Evolutionary conservation across 2,888 invertebrate species (phyloP).

Genomic region (Heliconius ethilla): DNA sequence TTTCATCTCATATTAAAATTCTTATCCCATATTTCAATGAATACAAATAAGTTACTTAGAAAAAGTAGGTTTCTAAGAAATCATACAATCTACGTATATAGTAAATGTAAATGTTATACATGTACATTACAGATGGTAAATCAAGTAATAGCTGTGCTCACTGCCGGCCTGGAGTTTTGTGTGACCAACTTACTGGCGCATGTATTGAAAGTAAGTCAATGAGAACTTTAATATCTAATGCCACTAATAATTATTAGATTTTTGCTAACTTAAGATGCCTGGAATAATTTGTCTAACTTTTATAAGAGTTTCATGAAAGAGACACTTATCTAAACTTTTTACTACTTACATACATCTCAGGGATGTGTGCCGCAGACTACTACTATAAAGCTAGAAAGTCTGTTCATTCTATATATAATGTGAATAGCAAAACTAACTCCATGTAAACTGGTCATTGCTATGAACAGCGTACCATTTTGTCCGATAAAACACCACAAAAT

Average conservation of each 20-base stretch:
- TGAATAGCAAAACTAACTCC: slow-evolving; percentile 81
- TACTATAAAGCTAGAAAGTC: slow-evolving; percentile 70
- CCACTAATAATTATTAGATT: slow-evolving; percentile 21
- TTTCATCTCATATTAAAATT: too few species aligned
- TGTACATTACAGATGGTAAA: slow-evolving; percentile 48
- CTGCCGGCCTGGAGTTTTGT: slow-evolving; percentile 89
- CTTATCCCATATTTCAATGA: neutral
- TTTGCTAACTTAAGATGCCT: slow-evolving; percentile 35
- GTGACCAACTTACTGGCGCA: slow-evolving; percentile 90
- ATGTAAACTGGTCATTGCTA: slow-evolving; percentile 80
- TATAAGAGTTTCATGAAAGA: slow-evolving; percentile 30
- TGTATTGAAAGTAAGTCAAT: slow-evolving; percentile 90
- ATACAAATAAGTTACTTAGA: neutral
- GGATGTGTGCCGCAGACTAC: slow-evolving; percentile 50
- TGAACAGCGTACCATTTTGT: slow-evolving; percentile 73
- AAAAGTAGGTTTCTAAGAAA: neutral
- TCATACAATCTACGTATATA: neutral
- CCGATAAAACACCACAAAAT: slow-evolving; percentile 82
- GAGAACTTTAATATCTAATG: slow-evolving; percentile 5
- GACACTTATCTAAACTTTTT: slow-evolving; percentile 41
- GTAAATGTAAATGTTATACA: neutral
- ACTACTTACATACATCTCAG: slow-evolving; percentile 42
- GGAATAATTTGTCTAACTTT: slow-evolving; percentile 39
- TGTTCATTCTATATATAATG: slow-evolving; percentile 56
- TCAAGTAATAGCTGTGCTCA: slow-evolving; percentile 84